Percentiles rank a stretch among this genome's conserved stretches.
Evolutionary conservation across 92 coral and sea anemone species (phyloP).

Genomic region (Pocillopora grandis): DNA sequence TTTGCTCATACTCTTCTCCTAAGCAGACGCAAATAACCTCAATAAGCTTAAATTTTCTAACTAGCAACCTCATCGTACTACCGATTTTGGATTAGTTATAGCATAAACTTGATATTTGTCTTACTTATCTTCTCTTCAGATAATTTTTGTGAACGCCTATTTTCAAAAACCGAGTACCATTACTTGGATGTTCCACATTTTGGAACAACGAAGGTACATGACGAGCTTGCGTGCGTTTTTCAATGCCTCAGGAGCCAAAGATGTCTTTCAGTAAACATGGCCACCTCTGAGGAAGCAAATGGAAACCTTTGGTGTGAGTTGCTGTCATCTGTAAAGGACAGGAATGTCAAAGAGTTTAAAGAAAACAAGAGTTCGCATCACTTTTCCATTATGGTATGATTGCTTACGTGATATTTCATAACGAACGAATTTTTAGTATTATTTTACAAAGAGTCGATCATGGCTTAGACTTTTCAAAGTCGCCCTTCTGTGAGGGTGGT

Average conservation of each 20-base stretch:
- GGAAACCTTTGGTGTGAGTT: neutral
- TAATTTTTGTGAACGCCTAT: neutral
- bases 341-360: neutral
- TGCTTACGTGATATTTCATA: neutral
- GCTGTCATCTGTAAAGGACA: neutral
- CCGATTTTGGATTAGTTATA: no score
- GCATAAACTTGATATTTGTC: no score
- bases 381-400: neutral
- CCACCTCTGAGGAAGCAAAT: neutral
- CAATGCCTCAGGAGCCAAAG: neutral
- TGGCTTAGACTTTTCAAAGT: no score
- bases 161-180: neutral
- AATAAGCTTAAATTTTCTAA: no score
- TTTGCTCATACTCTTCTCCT: no score
- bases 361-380: neutral
- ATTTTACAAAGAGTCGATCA: no score
- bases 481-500: no score
- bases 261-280: neutral
- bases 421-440: neutral
- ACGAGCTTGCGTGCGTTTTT: neutral
- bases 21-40: no score
- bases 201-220: neutral
- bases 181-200: neutral
- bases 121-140: neutral
- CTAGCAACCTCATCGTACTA: no score